These are phyloP conservation scores for Drosophila pandora DNA, from an alignment of 1,140 invertebrate genomes.

Conservation along the genomic window DNA sequence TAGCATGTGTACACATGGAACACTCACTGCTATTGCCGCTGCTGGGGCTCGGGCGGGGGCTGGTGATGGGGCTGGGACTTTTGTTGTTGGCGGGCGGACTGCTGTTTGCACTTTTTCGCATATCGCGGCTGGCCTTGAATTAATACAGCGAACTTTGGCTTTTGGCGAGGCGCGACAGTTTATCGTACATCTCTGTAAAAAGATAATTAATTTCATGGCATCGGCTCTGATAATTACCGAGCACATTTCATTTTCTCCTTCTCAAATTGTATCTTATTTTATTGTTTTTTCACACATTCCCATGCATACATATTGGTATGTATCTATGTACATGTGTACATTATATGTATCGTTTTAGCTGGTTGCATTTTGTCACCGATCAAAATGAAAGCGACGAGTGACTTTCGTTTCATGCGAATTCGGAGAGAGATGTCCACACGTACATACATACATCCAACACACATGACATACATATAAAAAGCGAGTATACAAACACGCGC, in stretches of 20 bases:
- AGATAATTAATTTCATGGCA: conserved; percentile 76
- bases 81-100: conserved; percentile 5
- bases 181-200: conserved; percentile 82
- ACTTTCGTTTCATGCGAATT: conserved; percentile 22
- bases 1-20: conserved; percentile 32
- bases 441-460: background rate
- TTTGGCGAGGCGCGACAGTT: conserved; percentile 63
- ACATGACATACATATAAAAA: background rate
- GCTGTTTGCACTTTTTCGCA: conserved; percentile 48
- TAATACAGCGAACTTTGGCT: conserved; percentile 82
- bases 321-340: background rate
- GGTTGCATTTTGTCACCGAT: conserved; percentile 61
- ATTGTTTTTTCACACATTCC: conserved; percentile 3
- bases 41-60: conserved; percentile 19
- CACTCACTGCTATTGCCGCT: conserved; percentile 27
- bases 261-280: background rate
- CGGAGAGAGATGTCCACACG: background rate
- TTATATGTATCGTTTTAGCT: conserved; percentile 34
- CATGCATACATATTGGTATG: background rate
- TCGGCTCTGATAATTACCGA: conserved; percentile 67
- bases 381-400: conserved; percentile 39
- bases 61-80: background rate
- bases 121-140: conserved; percentile 80
- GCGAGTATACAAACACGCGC: conserved; percentile 58
- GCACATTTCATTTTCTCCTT: conserved; percentile 63